A percentile compares a stretch with the other conserved stretches of the same genome.
These are phyloP conservation scores for Bombus breviceps DNA, from an alignment of 1,140 invertebrate genomes.

Conservation along the genomic window DNA sequence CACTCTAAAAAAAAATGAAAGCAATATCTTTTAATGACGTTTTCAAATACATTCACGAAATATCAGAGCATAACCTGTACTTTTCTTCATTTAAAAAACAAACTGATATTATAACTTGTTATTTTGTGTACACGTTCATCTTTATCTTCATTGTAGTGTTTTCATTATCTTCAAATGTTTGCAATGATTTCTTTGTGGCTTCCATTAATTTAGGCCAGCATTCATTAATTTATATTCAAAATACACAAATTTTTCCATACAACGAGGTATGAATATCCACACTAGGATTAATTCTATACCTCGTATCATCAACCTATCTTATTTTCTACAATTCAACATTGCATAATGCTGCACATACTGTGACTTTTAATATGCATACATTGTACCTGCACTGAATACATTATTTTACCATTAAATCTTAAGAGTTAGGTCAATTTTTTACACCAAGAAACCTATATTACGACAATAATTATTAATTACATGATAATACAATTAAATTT, in stretches of 20 bases:
- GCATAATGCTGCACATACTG: conserved; percentile 56
- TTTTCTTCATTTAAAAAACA: conserved; percentile 64
- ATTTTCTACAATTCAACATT: conserved; percentile 65
- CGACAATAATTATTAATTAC: conserved; percentile 81
- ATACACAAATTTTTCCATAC: conserved; percentile 70
- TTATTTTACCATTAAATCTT: conserved; percentile 74
- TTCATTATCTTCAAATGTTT: conserved; percentile 40
- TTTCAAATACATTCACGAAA: conserved; percentile 77
- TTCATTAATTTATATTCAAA: conserved; percentile 75
- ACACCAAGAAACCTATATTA: conserved; percentile 80
- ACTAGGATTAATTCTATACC: conserved; percentile 46
- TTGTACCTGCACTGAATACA: conserved; percentile 68
- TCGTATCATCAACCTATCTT: conserved; percentile 61
- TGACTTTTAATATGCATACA: conserved; percentile 66
- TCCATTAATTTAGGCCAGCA: conserved; percentile 69
- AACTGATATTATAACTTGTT: conserved; percentile 59
- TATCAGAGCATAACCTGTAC: conserved; percentile 64
- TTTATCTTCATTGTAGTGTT: conserved; percentile 46
- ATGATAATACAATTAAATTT: conserved; percentile 80
- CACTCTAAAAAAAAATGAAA: conserved; percentile 78
- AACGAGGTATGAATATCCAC: conserved; percentile 53
- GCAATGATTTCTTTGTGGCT: conserved; percentile 51
- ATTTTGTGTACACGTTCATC: conserved; percentile 59
- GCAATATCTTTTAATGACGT: conserved; percentile 78
- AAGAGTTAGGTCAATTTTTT: conserved; percentile 80